These are phyloP conservation scores for Enteromius paludinosus DNA, from an alignment of 2,797 vertebrate species.

Conservation along the genomic window DNA sequence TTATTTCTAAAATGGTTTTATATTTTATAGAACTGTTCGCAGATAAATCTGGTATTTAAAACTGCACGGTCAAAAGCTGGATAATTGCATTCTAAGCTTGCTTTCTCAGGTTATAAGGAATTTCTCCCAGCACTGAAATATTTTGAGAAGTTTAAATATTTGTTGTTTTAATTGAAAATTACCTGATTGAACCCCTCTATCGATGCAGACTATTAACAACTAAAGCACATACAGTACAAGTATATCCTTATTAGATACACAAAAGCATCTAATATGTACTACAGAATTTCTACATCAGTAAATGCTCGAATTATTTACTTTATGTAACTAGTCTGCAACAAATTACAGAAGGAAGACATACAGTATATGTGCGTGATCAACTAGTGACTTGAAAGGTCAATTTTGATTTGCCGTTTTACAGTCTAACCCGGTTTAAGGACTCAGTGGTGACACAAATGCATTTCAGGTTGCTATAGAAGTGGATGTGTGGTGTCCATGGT, in stretches of 20 bases:
- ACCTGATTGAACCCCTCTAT: background rate
- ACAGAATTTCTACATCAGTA: background rate
- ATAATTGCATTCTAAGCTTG: background rate
- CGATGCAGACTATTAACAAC: background rate
- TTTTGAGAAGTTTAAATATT: background rate
- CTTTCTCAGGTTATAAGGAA: background rate
- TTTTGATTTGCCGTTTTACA: background rate
- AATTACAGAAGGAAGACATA: background rate
- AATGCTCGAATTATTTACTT: background rate
- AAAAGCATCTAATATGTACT: background rate
- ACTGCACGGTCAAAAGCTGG: background rate
- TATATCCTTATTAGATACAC: too few species aligned
- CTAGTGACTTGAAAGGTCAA: background rate
- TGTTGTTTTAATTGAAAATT: background rate
- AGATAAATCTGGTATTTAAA: background rate
- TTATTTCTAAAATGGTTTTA: background rate
- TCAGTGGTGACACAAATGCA: conserved; percentile 36
- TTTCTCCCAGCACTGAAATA: background rate
- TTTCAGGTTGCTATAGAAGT: conserved; percentile 40
- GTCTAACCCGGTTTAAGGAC: background rate
- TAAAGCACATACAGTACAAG: background rate
- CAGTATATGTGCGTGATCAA: background rate
- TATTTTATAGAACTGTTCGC: background rate
- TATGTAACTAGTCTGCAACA: background rate
- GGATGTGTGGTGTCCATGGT: conserved; percentile 41